Conservation (phyloP, 2,113 vertebrate species). For the Arizona elegans region DNA sequence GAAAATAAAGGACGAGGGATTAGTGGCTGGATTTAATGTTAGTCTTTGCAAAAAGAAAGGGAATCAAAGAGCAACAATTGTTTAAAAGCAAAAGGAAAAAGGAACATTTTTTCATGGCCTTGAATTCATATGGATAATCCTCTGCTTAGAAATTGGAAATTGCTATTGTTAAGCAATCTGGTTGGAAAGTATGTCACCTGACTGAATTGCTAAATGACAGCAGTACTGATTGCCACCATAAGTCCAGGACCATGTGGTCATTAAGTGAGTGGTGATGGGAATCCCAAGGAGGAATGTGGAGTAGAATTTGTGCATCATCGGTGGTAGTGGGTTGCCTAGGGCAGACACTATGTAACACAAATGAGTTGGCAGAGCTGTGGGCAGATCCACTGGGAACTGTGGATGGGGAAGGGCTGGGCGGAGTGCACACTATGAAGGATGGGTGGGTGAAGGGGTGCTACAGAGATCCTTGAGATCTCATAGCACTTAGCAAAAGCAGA, state of each 20-base stretch:
- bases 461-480: neutral
- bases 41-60: neutral
- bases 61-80: neutral
- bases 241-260: neutral
- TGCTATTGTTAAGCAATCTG: neutral
- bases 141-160: neutral
- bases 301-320: neutral
- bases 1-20: neutral
- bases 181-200: neutral
- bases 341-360: neutral
- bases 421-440: neutral
- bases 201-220: neutral
- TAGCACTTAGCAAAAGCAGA: too few species aligned
- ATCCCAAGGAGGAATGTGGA: neutral
- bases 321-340: neutral
- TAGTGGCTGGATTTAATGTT: neutral
- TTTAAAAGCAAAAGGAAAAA: neutral
- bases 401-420: neutral
- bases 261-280: neutral
- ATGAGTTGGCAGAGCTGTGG: neutral
- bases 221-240: neutral
- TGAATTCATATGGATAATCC: neutral
- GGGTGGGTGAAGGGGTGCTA: neutral
- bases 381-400: too few species aligned
- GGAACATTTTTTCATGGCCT: neutral